Evolutionary conservation across 2,888 invertebrate species (phyloP), one percentile per base, ranked within the genome.

Genomic region (Kryphioiulus occultus): DNA sequence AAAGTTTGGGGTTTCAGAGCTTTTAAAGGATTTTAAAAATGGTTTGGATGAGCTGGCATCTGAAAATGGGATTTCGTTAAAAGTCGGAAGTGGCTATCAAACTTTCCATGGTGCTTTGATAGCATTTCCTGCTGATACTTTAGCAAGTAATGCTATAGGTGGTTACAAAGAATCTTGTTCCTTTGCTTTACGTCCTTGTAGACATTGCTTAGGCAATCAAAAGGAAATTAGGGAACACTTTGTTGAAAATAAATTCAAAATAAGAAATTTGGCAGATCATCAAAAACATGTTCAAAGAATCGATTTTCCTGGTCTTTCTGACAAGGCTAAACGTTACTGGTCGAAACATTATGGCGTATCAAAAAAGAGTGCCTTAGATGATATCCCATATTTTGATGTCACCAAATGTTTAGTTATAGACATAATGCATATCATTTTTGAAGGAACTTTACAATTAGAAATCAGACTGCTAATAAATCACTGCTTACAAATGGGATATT

Each of bases 71-170:
- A 5, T 82, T 26, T 30, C 10, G 7, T 82, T 87, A 78, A 87
- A 78, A 30, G 4, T 82, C 4, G n/a, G 19, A 10, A 32, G 19
- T 59, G 78, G 0, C 2, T 19, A 35, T 0, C 22, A 30, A 35
- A 12, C 22, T 0, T 82, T 39, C 39, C 26, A 44, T 30, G 87
- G 87, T 26, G 87, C 87, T 26, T 87, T 87, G 17, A 42, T 87
- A 30, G 78, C 59, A 5, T 87, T 87, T 87, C 87, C 82, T 68
- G 82, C 82, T 82, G 82, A 87, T 78, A 82, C 87, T n/a, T 26
- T 87, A 19, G 87, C 59, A 59, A 87, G 87, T 26, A 87, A 87
- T 82, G 26, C 87, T 12, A 87, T 87, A 12, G 78, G 87, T 19
- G 87, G 87, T 0, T 87, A 15, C 39, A 87, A 87, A 19, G 78